Base-by-base conservation (phyloP, 2,797 vertebrate species). In the Kryptopterus vitreolus region DNA sequence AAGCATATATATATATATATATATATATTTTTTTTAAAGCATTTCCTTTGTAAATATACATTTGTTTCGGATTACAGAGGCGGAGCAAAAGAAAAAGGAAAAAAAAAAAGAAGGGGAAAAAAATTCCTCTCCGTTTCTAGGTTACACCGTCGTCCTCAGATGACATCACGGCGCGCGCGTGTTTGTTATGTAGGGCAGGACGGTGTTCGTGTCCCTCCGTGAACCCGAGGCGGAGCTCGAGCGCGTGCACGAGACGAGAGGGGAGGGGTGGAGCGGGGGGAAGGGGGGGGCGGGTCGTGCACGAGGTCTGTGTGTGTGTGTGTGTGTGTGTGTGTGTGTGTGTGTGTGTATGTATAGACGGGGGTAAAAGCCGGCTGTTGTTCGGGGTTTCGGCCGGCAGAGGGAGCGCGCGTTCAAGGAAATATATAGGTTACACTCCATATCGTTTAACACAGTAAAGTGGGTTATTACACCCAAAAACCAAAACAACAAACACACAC, bases 141-240 rank as follows among this genome's bases (percentile, higher is more conserved):
- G 85, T 83, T 82, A 81, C 82, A 69, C 29, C 46, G 76, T 81
- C 81, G 83, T 85, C 85, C 83, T 85, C 79, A 83, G 73, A 63
- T 86, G 85, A 85, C 85, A 83, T 76, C 76, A 76, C 76, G 71
- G 71, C 84, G 78, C 76, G 82, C 73, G 80, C 85, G 46, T 62
- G 81, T 62, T 79, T 62, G 81, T 62, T 79, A 85, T 86, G 81
- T 86, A 86, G 85, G 85, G 81, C 85, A 86, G n/a, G 85, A 81
- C 81, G 73, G 79, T 71, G 83, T 69, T 70, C 69, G 74, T 85
- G 85, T 86, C 85, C 85, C 85, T 79, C 81, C 63, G 81, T 86
- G 85, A 86, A 86, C 85, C 79, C 77, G 62, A 55, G 79, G 22
- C 16, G 15, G 43, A 0, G 43, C n/a, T 31, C n/a, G 62, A n/a